phyloP scores from a whole-genome alignment of 37 sponge, comb jelly and placozoan genomes.

The Amphimedon queenslandica region DNA sequence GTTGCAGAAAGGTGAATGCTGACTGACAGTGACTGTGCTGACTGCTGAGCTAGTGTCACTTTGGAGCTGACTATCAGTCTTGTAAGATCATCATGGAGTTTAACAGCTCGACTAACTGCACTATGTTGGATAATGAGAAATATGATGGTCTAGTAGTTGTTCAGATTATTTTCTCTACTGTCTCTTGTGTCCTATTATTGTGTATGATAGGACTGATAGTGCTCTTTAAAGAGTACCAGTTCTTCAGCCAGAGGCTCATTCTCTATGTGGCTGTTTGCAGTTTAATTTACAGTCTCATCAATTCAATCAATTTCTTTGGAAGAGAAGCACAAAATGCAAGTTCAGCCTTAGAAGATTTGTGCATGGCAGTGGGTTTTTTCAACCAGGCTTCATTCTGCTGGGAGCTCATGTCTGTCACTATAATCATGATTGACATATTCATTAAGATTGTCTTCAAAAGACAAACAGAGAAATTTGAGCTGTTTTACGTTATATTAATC shows the following conservation, averaged over 20 bases:
- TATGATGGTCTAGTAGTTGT: constrained; percentile 1
- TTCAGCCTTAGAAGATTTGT: background rate
- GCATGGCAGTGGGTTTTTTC: constrained; percentile 24
- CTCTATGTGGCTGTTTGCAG: constrained; percentile 43
- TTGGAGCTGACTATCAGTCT: too few relatives aligned
- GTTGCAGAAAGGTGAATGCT: too few relatives aligned
- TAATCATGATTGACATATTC: constrained; percentile 39
- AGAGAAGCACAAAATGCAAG: constrained; percentile 19
- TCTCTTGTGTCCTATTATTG: background rate
- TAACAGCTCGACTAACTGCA: too few relatives aligned
- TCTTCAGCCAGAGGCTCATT: constrained; percentile 73
- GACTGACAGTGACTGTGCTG: too few relatives aligned
- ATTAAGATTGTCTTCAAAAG: constrained; percentile 12
- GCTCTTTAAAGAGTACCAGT: constrained; percentile 68
- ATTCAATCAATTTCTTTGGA: constrained; percentile 18
- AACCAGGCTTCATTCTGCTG: constrained; percentile 36
- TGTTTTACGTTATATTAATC: constrained; percentile 21
- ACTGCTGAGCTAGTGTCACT: too few relatives aligned
- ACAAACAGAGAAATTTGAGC: constrained; percentile 12
- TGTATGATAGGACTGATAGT: constrained; percentile 32
- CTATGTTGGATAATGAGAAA: too few relatives aligned
- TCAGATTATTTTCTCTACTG: background rate
- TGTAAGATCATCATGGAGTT: too few relatives aligned
- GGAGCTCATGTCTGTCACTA: constrained; percentile 13
- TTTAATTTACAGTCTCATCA: constrained; percentile 19